Conservation (phyloP, 1,140 invertebrate species). For the Chymomyza costata region DNA sequence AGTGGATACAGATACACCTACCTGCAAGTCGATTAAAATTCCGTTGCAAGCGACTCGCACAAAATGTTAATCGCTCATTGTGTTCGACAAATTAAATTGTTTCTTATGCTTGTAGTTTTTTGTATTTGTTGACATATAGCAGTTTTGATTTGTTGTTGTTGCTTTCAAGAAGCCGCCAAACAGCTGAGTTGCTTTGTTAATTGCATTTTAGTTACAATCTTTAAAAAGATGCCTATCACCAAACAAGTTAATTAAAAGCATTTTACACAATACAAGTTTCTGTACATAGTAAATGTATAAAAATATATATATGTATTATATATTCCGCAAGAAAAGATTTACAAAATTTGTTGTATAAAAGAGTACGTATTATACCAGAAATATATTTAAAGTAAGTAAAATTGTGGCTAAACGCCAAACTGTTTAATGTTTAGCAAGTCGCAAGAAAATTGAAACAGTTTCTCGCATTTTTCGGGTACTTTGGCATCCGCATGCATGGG, state of each 20-base stretch:
- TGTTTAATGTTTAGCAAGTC: slow-evolving; percentile 75
- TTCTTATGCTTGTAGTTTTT: slow-evolving; percentile 43
- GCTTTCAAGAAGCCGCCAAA: slow-evolving; percentile 57
- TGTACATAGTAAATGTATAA: slow-evolving; percentile 10
- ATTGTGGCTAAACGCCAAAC: slow-evolving; percentile 52
- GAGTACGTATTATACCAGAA: slow-evolving; percentile 45
- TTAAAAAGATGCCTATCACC: slow-evolving; percentile 56
- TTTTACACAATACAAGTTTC: slow-evolving; percentile 13
- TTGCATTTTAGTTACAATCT: slow-evolving; percentile 39
- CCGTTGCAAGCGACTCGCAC: slow-evolving; percentile 29
- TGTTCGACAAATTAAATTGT: slow-evolving; percentile 63
- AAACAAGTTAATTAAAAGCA: slow-evolving; percentile 71
- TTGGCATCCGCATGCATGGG: slow-evolving; percentile 58
- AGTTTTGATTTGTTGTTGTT: slow-evolving; percentile 12
- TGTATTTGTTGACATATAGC: slow-evolving; percentile 59
- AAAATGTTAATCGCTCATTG: slow-evolving; percentile 72
- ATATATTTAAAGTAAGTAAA: background rate
- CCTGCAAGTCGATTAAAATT: slow-evolving; percentile 66
- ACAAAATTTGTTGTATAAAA: slow-evolving; percentile 23
- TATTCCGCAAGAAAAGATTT: slow-evolving; percentile 31
- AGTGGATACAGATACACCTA: slow-evolving; percentile 43
- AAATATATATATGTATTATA: slow-evolving; percentile 11
- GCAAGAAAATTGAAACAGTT: slow-evolving; percentile 76
- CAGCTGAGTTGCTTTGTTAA: slow-evolving; percentile 49
- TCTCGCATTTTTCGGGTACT: slow-evolving; percentile 64